These are phyloP conservation scores for Sciurus carolinensis DNA, from an alignment of 2,797 vertebrate genomes.

Conservation along the genomic window DNA sequence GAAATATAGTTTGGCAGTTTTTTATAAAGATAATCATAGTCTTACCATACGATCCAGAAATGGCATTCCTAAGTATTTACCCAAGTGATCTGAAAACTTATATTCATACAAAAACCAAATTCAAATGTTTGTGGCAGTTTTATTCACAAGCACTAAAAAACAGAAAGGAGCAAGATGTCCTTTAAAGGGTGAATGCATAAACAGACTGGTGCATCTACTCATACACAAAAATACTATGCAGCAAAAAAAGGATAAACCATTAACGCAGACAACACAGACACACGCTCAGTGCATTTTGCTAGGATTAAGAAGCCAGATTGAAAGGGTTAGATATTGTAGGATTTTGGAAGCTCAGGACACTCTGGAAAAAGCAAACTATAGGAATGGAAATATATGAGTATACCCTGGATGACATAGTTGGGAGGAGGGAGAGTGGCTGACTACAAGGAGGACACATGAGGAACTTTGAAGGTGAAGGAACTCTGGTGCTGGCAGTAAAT, in stretches of 20 bases:
- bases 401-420: neutral
- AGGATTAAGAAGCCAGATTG: neutral
- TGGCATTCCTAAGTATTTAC: neutral
- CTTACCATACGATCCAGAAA: neutral
- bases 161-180: neutral
- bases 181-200: neutral
- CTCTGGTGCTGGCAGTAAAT: neutral
- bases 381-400: neutral
- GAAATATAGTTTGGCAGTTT: neutral
- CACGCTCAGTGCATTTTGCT: neutral
- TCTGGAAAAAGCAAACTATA: neutral
- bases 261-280: neutral
- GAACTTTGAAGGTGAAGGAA: neutral
- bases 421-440: neutral
- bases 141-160: slow-evolving; percentile 20
- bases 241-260: neutral
- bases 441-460: neutral
- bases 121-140: neutral
- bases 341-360: neutral
- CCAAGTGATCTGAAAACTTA: neutral
- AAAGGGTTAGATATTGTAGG: neutral
- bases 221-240: neutral
- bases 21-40: neutral
- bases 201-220: neutral
- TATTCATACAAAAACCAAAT: neutral